These are phyloP conservation scores for Laticauda laticaudata DNA, from an alignment of 2,113 vertebrate genomes.

Conservation along the genomic window DNA sequence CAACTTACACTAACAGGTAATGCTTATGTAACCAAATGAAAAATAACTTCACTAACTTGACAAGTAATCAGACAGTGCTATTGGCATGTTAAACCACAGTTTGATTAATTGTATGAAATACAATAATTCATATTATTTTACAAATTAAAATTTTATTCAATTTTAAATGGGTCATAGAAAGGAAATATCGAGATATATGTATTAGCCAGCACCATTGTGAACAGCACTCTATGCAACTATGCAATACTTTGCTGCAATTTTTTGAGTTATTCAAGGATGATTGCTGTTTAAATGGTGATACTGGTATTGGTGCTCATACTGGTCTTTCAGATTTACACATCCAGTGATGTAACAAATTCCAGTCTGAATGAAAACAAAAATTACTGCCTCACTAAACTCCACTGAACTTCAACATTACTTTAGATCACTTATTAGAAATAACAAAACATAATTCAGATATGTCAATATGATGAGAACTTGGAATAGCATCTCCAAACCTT, in stretches of 20 bases:
- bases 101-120: neutral
- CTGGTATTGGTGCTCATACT: neutral
- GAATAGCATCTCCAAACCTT: neutral
- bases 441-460: neutral
- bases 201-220: neutral
- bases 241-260: neutral
- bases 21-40: neutral
- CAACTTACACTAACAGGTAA: constrained; percentile 92
- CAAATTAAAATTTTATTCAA: neutral
- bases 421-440: neutral
- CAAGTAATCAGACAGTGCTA: neutral
- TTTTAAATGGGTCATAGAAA: neutral
- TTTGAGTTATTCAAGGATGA: neutral
- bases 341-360: neutral
- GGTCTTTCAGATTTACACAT: neutral
- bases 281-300: neutral
- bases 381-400: neutral
- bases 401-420: neutral
- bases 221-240: neutral
- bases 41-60: neutral
- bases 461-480: neutral
- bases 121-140: neutral
- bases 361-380: neutral
- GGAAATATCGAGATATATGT: neutral
- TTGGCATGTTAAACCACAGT: neutral